A percentile compares a stretch with the other conserved stretches of the same genome.
These are phyloP conservation scores for Lycorma delicatula DNA, from an alignment of 1,140 invertebrate genomes.

Conservation along the genomic window DNA sequence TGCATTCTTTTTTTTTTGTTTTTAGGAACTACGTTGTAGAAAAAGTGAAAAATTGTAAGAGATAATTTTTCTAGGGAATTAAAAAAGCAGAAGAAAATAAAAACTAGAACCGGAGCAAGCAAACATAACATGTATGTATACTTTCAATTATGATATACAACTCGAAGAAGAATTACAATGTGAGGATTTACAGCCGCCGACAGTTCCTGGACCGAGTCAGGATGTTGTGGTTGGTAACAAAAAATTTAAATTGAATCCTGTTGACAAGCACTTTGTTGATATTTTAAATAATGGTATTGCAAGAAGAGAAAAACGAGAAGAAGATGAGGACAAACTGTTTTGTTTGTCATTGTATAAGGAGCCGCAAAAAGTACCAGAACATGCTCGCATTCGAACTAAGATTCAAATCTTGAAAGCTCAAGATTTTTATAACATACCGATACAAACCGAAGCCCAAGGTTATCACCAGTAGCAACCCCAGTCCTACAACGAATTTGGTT, in stretches of 20 bases:
- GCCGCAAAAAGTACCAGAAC: too few species aligned
- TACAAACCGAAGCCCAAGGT: too few species aligned
- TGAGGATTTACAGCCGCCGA: not conserved
- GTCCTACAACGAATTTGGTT: too few species aligned
- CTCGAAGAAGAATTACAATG: not conserved
- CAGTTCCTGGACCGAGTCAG: not conserved
- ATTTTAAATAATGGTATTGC: too few species aligned
- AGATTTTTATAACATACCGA: too few species aligned
- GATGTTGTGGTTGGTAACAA: not conserved
- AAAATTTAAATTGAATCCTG: too few species aligned
- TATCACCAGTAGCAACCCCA: too few species aligned
- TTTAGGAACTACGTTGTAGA: conserved; percentile 10
- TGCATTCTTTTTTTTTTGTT: conserved; percentile 1
- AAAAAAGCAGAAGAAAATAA: conserved; percentile 17
- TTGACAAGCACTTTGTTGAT: not conserved
- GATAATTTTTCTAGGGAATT: conserved; percentile 6
- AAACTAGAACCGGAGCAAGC: conserved; percentile 2
- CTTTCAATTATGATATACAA: conserved; percentile 5
- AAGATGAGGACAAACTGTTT: too few species aligned
- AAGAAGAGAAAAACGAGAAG: too few species aligned
- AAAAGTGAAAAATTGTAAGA: conserved; percentile 6
- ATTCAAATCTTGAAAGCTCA: too few species aligned
- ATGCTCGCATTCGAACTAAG: too few species aligned
- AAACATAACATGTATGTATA: not conserved
- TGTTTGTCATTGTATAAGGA: too few species aligned